Conservation (phyloP, 2,113 vertebrate genomes). For the Forbesichthys agassizii region DNA sequence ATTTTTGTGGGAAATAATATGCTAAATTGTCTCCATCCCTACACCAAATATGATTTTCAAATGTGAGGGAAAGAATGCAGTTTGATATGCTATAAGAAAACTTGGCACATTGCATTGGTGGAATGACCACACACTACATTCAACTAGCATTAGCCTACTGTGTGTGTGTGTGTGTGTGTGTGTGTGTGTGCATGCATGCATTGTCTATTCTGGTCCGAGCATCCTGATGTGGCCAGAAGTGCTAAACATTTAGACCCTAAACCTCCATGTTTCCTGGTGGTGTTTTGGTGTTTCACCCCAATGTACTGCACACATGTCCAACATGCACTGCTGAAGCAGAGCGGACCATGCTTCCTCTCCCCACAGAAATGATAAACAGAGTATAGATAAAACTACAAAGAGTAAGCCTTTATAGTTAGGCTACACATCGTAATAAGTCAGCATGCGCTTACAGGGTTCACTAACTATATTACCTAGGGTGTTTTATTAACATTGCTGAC, state of each 20-base stretch:
- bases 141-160: constrained; percentile 52
- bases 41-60: constrained; percentile 58
- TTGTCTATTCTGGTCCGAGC: constrained; percentile 29
- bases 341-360: too few relatives aligned
- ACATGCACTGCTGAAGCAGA: neutral
- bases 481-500: constrained; percentile 29
- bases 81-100: constrained; percentile 53
- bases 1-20: constrained; percentile 29
- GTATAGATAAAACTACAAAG: too few relatives aligned
- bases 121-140: constrained; percentile 61
- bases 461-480: neutral
- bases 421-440: too few relatives aligned
- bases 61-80: constrained; percentile 30
- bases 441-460: too few relatives aligned
- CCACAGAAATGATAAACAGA: too few relatives aligned
- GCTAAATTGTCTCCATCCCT: constrained; percentile 34
- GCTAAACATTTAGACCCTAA: constrained; percentile 44
- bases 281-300: constrained; percentile 34
- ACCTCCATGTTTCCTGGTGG: constrained; percentile 34
- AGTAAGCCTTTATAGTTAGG: too few relatives aligned
- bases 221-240: constrained; percentile 20
- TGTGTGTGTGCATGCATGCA: neutral
- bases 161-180: too few relatives aligned
- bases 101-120: constrained; percentile 43
- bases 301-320: constrained; percentile 2